These are phyloP conservation scores for Theonella swinhoei DNA, from an alignment of 37 sponge, comb jelly and placozoan genomes.

Conservation along the genomic window DNA sequence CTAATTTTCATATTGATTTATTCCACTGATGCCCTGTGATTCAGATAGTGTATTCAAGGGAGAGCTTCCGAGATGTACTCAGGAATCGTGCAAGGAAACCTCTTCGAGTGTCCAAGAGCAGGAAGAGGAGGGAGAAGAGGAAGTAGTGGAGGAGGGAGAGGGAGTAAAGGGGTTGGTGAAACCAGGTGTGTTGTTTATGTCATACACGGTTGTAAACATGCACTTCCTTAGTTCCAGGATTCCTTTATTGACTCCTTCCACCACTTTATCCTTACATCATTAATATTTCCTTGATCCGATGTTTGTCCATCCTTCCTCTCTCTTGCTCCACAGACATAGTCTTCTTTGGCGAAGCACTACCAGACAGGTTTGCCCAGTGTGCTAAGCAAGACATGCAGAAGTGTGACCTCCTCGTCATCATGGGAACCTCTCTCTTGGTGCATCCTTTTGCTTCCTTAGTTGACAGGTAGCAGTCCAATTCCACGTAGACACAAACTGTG, in stretches of 20 bases:
- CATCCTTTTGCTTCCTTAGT: slow-evolving; percentile 92
- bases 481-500: background rate
- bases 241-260: too few species aligned
- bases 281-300: background rate
- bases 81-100: slow-evolving; percentile 21
- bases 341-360: slow-evolving; percentile 92
- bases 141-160: slow-evolving; percentile 7
- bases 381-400: slow-evolving; percentile 56
- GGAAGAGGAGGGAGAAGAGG: background rate
- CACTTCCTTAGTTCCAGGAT: background rate
- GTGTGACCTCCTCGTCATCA: slow-evolving; percentile 82
- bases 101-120: too few species aligned
- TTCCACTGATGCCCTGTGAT: background rate
- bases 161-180: slow-evolving; percentile 66
- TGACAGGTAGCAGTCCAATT: slow-evolving; percentile 43
- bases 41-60: slow-evolving; percentile 77
- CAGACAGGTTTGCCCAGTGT: slow-evolving; percentile 68
- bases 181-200: slow-evolving; percentile 56
- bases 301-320: background rate
- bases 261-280: too few species aligned
- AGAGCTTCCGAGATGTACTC: slow-evolving; percentile 62
- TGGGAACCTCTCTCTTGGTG: slow-evolving; percentile 93
- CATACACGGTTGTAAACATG: too few species aligned
- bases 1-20: too few species aligned
- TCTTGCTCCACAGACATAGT: slow-evolving; percentile 73